phyloP scores from a whole-genome alignment of 2,797 vertebrate species.

The Gambelia wislizenii region DNA sequence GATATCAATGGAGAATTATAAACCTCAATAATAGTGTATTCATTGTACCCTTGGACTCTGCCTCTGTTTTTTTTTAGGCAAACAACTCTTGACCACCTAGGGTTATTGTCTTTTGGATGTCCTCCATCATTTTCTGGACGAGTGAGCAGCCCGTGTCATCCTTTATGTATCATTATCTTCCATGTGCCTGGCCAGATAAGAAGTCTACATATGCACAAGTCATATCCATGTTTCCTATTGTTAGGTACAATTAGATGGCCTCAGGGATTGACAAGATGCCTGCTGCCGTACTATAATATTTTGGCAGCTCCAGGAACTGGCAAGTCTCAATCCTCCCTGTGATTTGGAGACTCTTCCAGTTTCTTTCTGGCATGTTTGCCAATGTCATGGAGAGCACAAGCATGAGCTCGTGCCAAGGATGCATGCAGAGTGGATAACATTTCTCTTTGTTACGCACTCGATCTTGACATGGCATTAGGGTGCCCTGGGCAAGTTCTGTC shows the following conservation, averaged over 20 bases:
- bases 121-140: slow-evolving; percentile 61
- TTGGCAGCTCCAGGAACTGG: slow-evolving; percentile 57
- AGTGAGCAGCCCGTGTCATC: slow-evolving; percentile 45
- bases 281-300: slow-evolving; percentile 45
- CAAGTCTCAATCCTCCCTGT: slow-evolving; percentile 47
- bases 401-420: slow-evolving; percentile 61
- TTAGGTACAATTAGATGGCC: slow-evolving; percentile 46
- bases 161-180: slow-evolving; percentile 44
- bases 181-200: slow-evolving; percentile 34
- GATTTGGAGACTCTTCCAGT: slow-evolving; percentile 41
- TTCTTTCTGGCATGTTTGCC: slow-evolving; percentile 54
- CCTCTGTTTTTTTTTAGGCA: background rate
- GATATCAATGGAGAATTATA: background rate
- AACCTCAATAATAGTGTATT: background rate
- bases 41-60: background rate
- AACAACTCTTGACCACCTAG: background rate
- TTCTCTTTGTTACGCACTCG: slow-evolving; percentile 69
- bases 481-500: slow-evolving; percentile 68
- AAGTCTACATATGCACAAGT: background rate
- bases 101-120: slow-evolving; percentile 48
- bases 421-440: slow-evolving; percentile 64
- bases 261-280: slow-evolving; percentile 53
- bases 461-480: slow-evolving; percentile 69
- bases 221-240: slow-evolving; percentile 16
- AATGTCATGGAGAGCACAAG: slow-evolving; percentile 33